phyloP scores from a whole-genome alignment of 2,113 vertebrate genomes.

The Callipepla squamata region DNA sequence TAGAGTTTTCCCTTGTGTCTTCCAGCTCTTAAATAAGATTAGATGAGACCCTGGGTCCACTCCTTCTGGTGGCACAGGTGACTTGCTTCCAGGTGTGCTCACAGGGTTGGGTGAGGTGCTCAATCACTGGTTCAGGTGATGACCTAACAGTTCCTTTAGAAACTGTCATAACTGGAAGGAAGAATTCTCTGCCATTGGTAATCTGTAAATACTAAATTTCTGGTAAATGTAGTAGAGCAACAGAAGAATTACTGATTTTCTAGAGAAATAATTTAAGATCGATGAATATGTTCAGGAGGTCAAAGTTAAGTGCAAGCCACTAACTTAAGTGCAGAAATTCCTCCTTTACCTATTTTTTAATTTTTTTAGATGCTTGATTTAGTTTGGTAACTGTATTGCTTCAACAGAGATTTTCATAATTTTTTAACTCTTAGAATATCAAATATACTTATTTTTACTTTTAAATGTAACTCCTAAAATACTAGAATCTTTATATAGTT shows the following conservation, averaged over 20 bases:
- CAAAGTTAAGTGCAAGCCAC: neutral
- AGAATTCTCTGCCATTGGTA: neutral
- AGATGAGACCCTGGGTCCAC: no score
- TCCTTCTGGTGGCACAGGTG: no score
- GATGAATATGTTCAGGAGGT: neutral
- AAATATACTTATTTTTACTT: neutral
- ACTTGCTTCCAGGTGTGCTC: no score
- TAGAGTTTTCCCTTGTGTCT: no score
- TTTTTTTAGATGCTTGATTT: neutral
- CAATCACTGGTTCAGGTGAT: no score
- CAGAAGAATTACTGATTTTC: neutral
- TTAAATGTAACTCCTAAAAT: neutral
- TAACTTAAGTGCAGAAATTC: neutral
- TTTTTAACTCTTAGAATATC: neutral
- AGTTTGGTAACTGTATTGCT: neutral
- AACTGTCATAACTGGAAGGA: neutral
- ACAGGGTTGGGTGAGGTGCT: no score
- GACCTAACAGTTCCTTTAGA: no score
- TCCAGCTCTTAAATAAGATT: no score
- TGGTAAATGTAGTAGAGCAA: neutral
- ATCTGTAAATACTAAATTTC: neutral
- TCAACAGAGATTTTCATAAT: neutral
- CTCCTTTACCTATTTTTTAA: neutral
- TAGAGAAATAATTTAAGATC: neutral
- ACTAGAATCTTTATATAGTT: neutral